These are phyloP conservation scores for Thryonomys swinderianus DNA, from an alignment of 2,113 vertebrate genomes.

Conservation along the genomic window DNA sequence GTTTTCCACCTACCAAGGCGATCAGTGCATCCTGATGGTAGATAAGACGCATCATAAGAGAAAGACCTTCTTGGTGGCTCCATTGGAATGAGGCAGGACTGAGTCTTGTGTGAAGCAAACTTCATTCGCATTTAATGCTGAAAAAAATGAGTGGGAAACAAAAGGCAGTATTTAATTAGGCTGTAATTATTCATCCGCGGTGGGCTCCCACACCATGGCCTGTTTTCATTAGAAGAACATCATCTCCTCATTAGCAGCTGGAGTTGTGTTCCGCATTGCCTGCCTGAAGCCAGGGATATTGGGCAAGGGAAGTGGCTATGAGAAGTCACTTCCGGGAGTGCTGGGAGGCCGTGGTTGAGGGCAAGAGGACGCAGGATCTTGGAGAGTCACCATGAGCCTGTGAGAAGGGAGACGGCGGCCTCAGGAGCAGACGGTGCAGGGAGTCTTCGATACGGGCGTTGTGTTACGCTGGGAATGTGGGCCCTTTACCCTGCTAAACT, in stretches of 20 bases:
- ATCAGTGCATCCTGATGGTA: background rate
- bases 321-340: background rate
- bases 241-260: conserved; percentile 37
- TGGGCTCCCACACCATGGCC: conserved; percentile 18
- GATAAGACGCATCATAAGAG: background rate
- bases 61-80: background rate
- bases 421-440: background rate
- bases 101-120: background rate
- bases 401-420: background rate
- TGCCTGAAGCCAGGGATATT: background rate
- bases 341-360: background rate
- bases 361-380: background rate
- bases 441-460: background rate
- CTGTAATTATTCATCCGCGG: conserved; percentile 61
- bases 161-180: conserved; percentile 54
- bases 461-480: background rate
- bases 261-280: conserved; percentile 18
- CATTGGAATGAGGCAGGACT: conserved; percentile 24
- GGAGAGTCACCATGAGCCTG: background rate
- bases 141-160: conserved; percentile 28
- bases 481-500: background rate
- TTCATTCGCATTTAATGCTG: conserved; percentile 59
- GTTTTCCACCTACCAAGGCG: background rate
- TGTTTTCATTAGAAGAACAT: conserved; percentile 62
- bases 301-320: background rate